phyloP scores from a whole-genome alignment of 2,888 invertebrate genomes.

The Zeuzera pyrina region DNA sequence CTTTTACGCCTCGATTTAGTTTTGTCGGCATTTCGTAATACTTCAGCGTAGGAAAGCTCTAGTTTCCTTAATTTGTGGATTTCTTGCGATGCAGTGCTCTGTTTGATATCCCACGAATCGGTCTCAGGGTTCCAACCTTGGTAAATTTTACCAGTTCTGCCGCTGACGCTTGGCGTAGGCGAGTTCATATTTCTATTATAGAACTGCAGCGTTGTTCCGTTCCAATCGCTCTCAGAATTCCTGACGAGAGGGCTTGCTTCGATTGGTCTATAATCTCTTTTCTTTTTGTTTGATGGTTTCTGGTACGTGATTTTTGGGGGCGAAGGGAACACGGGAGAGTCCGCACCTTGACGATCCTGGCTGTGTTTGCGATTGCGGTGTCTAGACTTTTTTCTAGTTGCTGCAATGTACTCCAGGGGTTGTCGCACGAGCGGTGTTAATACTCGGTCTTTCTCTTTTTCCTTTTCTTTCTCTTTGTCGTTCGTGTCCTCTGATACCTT shows the following conservation, averaged over 20 bases:
- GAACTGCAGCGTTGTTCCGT: conserved; percentile 80
- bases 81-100: conserved; percentile 86
- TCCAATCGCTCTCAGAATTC: conserved; percentile 72
- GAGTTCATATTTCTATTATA: conserved; percentile 76
- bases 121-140: conserved; percentile 66
- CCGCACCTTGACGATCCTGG: conserved; percentile 76
- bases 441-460: conserved; percentile 62
- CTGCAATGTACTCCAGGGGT: conserved; percentile 82
- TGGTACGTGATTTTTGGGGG: conserved; percentile 78
- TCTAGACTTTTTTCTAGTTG: conserved; percentile 79
- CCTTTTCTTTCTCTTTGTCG: conserved; percentile 32
- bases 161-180: conserved; percentile 72
- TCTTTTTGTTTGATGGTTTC: conserved; percentile 70
- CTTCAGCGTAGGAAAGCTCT: conserved; percentile 90
- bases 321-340: conserved; percentile 78
- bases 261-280: conserved; percentile 72
- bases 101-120: conserved; percentile 62
- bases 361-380: conserved; percentile 78
- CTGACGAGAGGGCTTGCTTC: conserved; percentile 65
- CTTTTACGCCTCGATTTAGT: conserved; percentile 65
- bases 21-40: conserved; percentile 80
- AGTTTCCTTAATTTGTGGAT: conserved; percentile 85
- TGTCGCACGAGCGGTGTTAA: conserved; percentile 79
- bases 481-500: conserved; percentile 39
- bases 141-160: conserved; percentile 60